These are phyloP conservation scores for Cyprinella venusta DNA, from an alignment of 2,797 vertebrate species.

Conservation along the genomic window DNA sequence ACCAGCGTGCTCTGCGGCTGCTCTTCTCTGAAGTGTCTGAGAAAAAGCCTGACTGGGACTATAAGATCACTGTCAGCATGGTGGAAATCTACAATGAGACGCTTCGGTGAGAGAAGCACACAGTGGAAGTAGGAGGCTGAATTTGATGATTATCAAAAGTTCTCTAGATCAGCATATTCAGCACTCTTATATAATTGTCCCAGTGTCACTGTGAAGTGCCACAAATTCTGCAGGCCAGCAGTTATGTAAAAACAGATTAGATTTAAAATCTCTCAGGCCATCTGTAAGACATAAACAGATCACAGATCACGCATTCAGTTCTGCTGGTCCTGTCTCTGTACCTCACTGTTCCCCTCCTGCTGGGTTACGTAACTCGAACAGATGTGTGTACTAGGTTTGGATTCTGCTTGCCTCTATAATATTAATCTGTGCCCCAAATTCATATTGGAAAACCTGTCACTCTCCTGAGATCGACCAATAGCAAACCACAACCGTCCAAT, in stretches of 20 bases:
- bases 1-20: conserved; percentile 91
- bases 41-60: conserved; percentile 89
- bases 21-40: conserved; percentile 90
- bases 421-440: neutral
- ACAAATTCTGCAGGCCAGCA: conserved; percentile 5
- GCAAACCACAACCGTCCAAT: neutral
- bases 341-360: neutral
- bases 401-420: conserved; percentile 3
- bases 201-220: conserved; percentile 4
- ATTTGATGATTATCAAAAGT: neutral
- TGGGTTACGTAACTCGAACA: conserved; percentile 54
- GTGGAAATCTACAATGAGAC: conserved; percentile 97
- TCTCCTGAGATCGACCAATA: neutral
- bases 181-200: conserved; percentile 43
- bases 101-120: conserved; percentile 80
- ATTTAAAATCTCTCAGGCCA: conserved; percentile 26
- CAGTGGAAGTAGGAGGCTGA: neutral
- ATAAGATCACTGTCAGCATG: conserved; percentile 88
- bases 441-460: neutral
- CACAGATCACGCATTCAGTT: neutral
- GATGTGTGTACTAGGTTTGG: conserved; percentile 42
- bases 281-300: conserved; percentile 37
- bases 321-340: neutral
- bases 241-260: conserved; percentile 57
- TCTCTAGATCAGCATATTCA: neutral